Base-by-base conservation (phyloP, 2,113 vertebrate genomes). In the Notarius quadriscutis region DNA sequence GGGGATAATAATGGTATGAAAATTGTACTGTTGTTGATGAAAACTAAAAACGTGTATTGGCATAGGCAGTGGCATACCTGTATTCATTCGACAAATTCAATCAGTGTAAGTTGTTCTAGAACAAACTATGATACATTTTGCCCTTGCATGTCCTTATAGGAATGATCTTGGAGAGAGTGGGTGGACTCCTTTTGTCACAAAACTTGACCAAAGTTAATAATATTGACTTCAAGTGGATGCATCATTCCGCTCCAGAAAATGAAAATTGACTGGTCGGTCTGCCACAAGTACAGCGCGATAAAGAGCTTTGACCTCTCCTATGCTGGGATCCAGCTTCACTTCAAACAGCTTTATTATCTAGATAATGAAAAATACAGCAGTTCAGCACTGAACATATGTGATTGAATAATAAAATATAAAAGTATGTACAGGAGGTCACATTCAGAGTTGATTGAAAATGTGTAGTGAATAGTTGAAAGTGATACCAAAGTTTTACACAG, bases 321-420 rank as follows among this genome's bases (percentile, higher is more conserved):
- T 41, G 6, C 53, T 86, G 1, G 92, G 89, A 82, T 95, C 93
- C 17, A 93, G 93, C 81, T 91, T 92, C 84, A 96, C 87, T 89
- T 95, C 92, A 94, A 94, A 96, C 27, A 84, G 89, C 41, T 93
- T 91, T 87, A 95, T 94, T 11, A 95, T 80, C 95, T 96, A 90
- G 9, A 85, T 14, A 12, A 50, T 27, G 86, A 87, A 48, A 84
- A 84, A 71, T 80, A 72, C 20, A 74, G 15, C 5, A 12, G 41
- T 63, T 50, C 27, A 85, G 30, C 53, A 87, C 2, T 41, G 25
- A 57, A 27, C 11, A 17, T 79, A 5, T 41, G 48, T 78, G 22
- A 67, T 7, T 55, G 7, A 30, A 82, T 15, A 55, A 0, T 22
- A 7, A 87, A 55, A 82, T 75, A 50, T 25, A 55, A 79, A 84